Base-by-base conservation (phyloP, 2,797 vertebrate species). In the Intellagama lesueurii region DNA sequence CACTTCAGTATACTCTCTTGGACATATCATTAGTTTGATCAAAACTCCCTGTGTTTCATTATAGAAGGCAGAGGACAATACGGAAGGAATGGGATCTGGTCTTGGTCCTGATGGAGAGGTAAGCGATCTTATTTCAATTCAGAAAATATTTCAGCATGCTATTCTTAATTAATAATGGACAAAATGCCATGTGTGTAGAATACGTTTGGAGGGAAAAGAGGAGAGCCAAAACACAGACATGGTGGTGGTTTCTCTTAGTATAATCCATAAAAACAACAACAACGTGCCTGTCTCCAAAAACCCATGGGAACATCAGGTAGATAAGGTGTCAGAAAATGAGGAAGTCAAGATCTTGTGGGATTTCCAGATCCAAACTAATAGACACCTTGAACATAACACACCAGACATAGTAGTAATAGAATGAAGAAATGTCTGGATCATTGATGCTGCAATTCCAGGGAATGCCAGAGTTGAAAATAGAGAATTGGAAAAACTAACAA, bases 61-160 rank as follows among this genome's bases (percentile, higher is more conserved):
- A 9, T 93, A 99, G 99, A 99, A 98, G 96, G 96, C 98, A 83
- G 98, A 99, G 93, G 98, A 98, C 95, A 98, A 98, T 78, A 97
- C 97, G 1, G 99, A 99, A 96, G 98, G 97, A 86, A 97, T 98
- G 93, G 98, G 97, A 69, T 97, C 98, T 78, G 98, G 98, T 89
- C 95, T 98, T 90, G 99, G 98, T 93, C 98, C 98, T 9, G 99
- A 99, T 95, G 99, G 99, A 97, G 99, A 99, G 98, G 99, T 99
- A 96, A 95, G 93, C 82, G 47, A 7, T 6, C 24, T 75, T 5
- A 17, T 26, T 70, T 86, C 47, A 87, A 26, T 66, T 89, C 56
- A 87, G 86, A 83, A 19, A 22, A 19, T 22, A 60, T 85, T 75
- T 84, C 64, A 68, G 1, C 2, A n/a, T 24, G 0, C 22, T 60